Conservation (phyloP, 2,113 vertebrate species). For the Gila orcuttii region DNA sequence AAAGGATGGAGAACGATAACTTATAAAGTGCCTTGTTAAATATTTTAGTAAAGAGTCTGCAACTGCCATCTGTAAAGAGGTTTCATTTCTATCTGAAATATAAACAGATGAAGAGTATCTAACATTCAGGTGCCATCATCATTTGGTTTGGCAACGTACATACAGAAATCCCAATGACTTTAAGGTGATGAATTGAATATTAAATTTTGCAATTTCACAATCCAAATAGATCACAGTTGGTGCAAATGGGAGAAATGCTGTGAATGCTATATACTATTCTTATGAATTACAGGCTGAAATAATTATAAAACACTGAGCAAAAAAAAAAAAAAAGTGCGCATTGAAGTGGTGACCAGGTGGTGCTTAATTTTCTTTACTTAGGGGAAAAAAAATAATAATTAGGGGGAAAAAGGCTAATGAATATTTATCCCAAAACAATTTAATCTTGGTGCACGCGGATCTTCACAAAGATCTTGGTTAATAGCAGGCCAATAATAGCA, state of each 20-base stretch:
- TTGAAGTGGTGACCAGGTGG: neutral
- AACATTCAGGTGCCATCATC: neutral
- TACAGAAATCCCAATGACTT: neutral
- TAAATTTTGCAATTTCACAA: neutral
- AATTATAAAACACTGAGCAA: neutral
- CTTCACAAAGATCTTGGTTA: neutral
- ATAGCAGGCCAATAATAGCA: neutral
- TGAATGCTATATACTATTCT: neutral
- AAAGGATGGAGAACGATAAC: neutral
- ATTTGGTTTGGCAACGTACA: neutral
- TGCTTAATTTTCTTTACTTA: neutral
- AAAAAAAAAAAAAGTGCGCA: neutral
- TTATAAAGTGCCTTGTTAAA: slow-evolving; percentile 31
- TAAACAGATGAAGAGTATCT: neutral
- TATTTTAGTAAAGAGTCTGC: slow-evolving; percentile 3
- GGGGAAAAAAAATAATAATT: neutral
- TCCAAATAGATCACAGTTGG: neutral
- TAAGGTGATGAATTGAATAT: neutral
- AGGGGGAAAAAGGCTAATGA: neutral
- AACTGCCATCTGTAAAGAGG: neutral
- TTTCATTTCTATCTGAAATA: neutral
- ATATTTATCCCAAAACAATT: slow-evolving; percentile 1
- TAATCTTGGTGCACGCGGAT: neutral
- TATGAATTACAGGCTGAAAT: neutral
- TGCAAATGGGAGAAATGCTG: neutral